Percentiles rank a stretch among this genome's conserved stretches.
phyloP scores from a whole-genome alignment of 2,888 invertebrate genomes.

The Boloria euphrosyne region DNA sequence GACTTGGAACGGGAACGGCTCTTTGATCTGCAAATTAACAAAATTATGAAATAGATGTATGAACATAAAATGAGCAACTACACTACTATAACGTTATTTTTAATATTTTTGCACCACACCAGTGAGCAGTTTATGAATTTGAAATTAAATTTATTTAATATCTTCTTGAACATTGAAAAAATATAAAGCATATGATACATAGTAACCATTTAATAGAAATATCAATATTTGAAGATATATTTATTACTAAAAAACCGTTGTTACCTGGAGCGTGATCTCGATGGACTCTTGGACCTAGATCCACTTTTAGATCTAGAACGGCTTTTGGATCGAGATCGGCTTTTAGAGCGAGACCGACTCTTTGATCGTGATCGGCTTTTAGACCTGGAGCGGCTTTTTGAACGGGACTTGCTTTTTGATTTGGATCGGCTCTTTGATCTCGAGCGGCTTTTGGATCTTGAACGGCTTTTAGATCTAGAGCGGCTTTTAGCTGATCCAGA shows the following conservation, averaged over 20 bases:
- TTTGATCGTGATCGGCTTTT: conserved; percentile 51
- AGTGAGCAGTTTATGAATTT: too few species aligned
- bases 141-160: too few species aligned
- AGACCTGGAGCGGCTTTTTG: conserved; percentile 61
- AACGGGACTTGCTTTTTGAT: conserved; percentile 54
- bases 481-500: conserved; percentile 54
- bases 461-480: conserved; percentile 55
- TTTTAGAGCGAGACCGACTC: conserved; percentile 56
- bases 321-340: conserved; percentile 57
- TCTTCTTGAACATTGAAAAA: too few species aligned
- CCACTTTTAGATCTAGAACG: conserved; percentile 59
- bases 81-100: too few species aligned
- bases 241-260: neutral
- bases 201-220: too few species aligned
- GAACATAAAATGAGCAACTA: too few species aligned
- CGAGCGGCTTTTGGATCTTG: conserved; percentile 60
- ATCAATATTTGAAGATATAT: too few species aligned
- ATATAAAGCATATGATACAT: too few species aligned
- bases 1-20: conserved; percentile 64
- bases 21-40: conserved; percentile 50
- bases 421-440: conserved; percentile 57
- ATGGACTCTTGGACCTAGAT: conserved; percentile 58
- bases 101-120: too few species aligned
- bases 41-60: neutral
- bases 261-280: conserved; percentile 58